Conservation (phyloP, 1,140 invertebrate genomes). For the Procambarus virginalis region DNA sequence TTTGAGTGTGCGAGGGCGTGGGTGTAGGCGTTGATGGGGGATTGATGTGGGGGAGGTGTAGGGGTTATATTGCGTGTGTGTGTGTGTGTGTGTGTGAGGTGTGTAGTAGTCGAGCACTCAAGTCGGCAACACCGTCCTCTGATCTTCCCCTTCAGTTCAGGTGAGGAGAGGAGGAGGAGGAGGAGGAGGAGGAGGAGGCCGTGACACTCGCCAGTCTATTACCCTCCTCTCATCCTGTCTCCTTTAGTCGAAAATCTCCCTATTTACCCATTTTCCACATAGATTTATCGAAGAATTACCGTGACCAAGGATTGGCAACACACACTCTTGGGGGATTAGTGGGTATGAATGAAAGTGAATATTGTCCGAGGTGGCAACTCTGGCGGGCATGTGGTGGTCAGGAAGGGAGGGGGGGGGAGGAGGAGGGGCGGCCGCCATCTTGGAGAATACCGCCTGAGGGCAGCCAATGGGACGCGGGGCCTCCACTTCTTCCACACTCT, state of each 20-base stretch:
- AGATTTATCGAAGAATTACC: no score
- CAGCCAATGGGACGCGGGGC: constrained; percentile 43
- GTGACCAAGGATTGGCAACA: no score
- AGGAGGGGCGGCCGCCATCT: constrained; percentile 22
- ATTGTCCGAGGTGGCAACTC: no score
- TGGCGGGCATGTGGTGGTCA: not conserved
- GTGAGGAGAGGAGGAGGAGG: constrained; percentile 5
- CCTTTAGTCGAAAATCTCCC: not conserved
- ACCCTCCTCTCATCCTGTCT: not conserved
- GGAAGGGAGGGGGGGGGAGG: not conserved
- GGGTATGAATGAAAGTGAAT: no score
- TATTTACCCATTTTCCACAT: no score
- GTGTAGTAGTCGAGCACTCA: not conserved
- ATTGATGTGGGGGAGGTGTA: not conserved
- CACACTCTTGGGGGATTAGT: no score
- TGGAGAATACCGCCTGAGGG: constrained; percentile 29
- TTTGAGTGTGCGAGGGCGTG: no score
- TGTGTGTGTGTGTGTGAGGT: no score
- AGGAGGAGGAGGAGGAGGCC: constrained; percentile 6
- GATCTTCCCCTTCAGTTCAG: constrained; percentile 35
- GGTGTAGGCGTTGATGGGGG: not conserved
- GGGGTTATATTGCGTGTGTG: not conserved
- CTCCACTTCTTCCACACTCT: not conserved
- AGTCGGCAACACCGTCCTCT: constrained; percentile 20
- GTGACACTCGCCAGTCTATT: constrained; percentile 1